Evolutionary conservation across 37 sponge, comb jelly and placozoan genomes (phyloP), one percentile per base, ranked within the genome.

Genomic region (Geodia barretti): DNA sequence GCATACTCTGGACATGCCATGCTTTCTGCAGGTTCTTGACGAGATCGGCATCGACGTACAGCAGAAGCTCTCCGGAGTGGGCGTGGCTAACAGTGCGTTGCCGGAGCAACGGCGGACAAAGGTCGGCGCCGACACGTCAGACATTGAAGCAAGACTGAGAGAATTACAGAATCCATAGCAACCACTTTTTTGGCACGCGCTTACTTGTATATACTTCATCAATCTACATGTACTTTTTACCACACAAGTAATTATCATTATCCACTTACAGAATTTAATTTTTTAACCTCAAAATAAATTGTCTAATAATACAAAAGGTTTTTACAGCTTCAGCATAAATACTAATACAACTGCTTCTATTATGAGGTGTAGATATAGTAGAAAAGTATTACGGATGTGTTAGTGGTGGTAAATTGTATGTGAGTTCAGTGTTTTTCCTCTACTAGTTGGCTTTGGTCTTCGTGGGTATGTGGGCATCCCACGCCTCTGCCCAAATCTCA

Each of bases 41-140:
- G 99, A 98, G 76, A 98, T 98, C 70, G 99, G 99, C n/a, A 92
- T 98, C 54, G 99, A 98, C 38, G 78, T 92, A 40, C 58, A 11
- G 0, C 38, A 25, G 24, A 47, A 87, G 88, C 43, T 87, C 58
- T n/a, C 82, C 70, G 88, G 88, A 42, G 88, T 80, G 29, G 81
- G 70, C 58, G 88, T 87, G 77, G 88, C 82, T 1, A 59, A 42
- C 29, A 67, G 68, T 54, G 64, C 68, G 30, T 36, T 87, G 25
- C 60, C 35, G 4, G 21, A 36, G 4, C 61, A 75, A 3, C 41
- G 35, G 29, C 59, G 36, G 34, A n/a, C 20, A 1, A 70, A 75
- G 36, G 72, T 33, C 11, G 60, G 24, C 14, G 64, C 54, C 3
- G 70, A 75, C 28, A 83, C 80, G n/a, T 79, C 47, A 35, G 90